Conservation (phyloP, 2,113 vertebrate species). For the Paramormyrops kingsleyae region DNA sequence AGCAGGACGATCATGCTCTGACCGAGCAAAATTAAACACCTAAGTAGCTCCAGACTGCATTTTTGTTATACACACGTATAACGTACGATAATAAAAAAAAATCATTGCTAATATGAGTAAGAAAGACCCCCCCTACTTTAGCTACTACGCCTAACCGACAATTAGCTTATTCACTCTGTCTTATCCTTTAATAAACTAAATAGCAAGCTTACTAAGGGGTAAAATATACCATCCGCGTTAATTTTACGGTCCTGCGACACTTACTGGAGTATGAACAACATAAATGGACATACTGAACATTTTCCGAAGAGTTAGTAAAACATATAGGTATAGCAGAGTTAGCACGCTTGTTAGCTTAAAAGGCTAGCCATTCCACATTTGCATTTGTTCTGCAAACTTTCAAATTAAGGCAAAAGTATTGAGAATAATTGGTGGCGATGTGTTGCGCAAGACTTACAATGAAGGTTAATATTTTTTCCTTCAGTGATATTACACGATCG, state of each 20-base stretch:
- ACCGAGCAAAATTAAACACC: not conserved
- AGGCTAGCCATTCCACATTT: not conserved
- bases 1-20: not conserved
- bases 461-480: not conserved
- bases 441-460: not conserved
- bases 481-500: not conserved
- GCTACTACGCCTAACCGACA: not conserved
- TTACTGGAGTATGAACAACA: not conserved
- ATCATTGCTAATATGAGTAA: not conserved
- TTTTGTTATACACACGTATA: not conserved
- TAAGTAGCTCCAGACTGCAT: not conserved
- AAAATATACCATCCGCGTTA: not conserved
- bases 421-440: not conserved
- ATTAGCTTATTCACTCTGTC: not conserved
- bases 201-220: not conserved
- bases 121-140: not conserved
- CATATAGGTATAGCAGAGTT: not conserved
- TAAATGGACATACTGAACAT: not conserved
- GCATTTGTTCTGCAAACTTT: not conserved
- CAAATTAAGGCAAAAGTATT: not conserved
- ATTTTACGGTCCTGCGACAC: not conserved
- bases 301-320: not conserved
- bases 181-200: not conserved
- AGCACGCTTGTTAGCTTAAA: not conserved
- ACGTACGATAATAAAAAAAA: not conserved